Base-by-base conservation (phyloP, 1,140 invertebrate species). In the Bombus balteatus region DNA sequence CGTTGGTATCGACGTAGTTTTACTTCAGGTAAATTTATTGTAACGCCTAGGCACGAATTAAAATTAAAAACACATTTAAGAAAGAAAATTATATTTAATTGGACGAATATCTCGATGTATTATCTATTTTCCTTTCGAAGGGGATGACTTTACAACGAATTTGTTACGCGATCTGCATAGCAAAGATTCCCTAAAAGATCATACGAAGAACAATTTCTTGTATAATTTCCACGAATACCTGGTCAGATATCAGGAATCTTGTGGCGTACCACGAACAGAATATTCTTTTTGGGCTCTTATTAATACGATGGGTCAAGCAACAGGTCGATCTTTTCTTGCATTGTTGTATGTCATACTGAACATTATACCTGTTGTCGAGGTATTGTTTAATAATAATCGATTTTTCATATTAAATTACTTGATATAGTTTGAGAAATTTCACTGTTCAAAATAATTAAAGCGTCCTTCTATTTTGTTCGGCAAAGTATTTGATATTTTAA, bases 211-310 rank as follows among this genome's bases (percentile, higher is more conserved):
- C 5, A 86, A 47, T 75, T 72, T 91, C 41, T 41, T 94, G 18
- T 68, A 85, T 8, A 91, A 81, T 59, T 47, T 93, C 37, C 90
- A 92, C 18, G 92, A 92, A 62, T 91, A 91, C 79, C 84, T 95
- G 62, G 91, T 92, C 0, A 91, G 92, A 75, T 94, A 94, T 91
- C 94, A 95, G 85, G 93, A 93, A 82, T 82, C 83, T 9, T 89
- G 79, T 28, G 94, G 92, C n/a, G 91, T 81, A 41, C 90, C 94
- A 25, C 81, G 86, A 41, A 90, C 87, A 1, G 92, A 95, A 77
- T 94, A 94, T 84, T 88, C 92, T 25, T 95, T 92, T 75, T 80
- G 86, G 4, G 81, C 92, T 39, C 88, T 95, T 28, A 91, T 95
- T 15, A 90, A 85, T 74, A 79, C 92, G 57, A 93, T 95, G 92